Evolutionary conservation across 2,888 invertebrate genomes (phyloP), one percentile per base, ranked within the genome.

Genomic region (Osmoderma eremita): DNA sequence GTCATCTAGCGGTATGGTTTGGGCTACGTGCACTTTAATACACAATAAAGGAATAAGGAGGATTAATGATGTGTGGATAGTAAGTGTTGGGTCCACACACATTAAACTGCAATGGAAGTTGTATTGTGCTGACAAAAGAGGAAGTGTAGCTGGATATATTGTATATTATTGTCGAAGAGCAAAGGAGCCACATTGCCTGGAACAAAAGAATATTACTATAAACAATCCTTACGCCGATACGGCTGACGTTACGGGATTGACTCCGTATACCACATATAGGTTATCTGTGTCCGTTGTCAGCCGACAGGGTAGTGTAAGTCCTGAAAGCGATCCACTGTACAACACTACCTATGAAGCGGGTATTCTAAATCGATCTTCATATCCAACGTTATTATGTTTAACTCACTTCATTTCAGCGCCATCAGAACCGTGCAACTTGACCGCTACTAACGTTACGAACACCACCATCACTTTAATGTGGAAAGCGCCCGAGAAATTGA

Each of bases 1-100:
- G 3, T 86, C 85, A 69, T 93, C 92, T 71, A 93, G 93, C 78
- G 94, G 94, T 1, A 92, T 95, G 90, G 86, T 89, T 12, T 94
- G 94, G 94, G 90, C 93, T 6, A 87, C 88, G 38, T 95, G 95
- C 70, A 91, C 89, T 71, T 86, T 88, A 71, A 85, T 83, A 24
- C 81, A 82, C 53, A 81, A 83, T 66, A 80, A 80, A 77, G 73
- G 72, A 17, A 71, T 86, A 10, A 85, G 85, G 2, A 88, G 87
- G 79, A 85, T 89, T 79, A 86, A 85, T 68, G 84, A 84, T 15
- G 84, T 88, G 2, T 85, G 84, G 82, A 83, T 86, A 63, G 83
- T 83, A 58, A 76, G 79, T 2, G 82, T 84, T n/a, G 84, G 82
- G 12, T 81, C 87, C 8, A 83, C 83, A 24, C 84, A 80, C 20